Conservation (phyloP, 2,888 invertebrate genomes). For the Pseudococcus viburni region DNA sequence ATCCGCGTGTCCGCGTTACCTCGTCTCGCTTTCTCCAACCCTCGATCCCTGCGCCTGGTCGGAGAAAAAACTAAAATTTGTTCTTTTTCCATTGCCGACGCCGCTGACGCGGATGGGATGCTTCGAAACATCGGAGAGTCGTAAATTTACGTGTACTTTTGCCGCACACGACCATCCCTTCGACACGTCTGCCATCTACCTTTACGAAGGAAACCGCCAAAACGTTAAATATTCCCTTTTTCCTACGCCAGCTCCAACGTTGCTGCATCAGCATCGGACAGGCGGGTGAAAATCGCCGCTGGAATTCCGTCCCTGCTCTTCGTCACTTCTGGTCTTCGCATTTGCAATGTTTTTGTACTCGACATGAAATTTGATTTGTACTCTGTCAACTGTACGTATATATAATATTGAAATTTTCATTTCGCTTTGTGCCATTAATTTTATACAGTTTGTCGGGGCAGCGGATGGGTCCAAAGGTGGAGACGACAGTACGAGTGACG, state of each 20-base stretch:
- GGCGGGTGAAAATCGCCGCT: slow-evolving; percentile 13
- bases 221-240: slow-evolving; percentile 44
- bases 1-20: neutral
- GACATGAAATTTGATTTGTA: slow-evolving; percentile 32
- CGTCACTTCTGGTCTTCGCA: neutral
- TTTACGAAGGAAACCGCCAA: neutral
- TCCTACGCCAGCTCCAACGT: neutral
- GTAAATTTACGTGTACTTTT: slow-evolving; percentile 16
- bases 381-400: slow-evolving; percentile 11
- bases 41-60: neutral
- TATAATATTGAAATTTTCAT: slow-evolving; percentile 32
- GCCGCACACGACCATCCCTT: neutral
- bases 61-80: slow-evolving; percentile 1
- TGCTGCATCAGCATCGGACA: neutral
- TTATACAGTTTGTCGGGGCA: neutral
- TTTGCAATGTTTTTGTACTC: neutral
- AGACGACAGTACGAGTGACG: neutral
- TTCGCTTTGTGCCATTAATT: slow-evolving; percentile 41
- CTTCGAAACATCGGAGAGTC: neutral
- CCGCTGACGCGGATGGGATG: neutral
- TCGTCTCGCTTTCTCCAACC: neutral
- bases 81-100: neutral
- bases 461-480: neutral
- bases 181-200: neutral
- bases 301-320: neutral